These are phyloP conservation scores for Bilobella aurantiaca DNA, from an alignment of 1,140 invertebrate species.

Conservation along the genomic window DNA sequence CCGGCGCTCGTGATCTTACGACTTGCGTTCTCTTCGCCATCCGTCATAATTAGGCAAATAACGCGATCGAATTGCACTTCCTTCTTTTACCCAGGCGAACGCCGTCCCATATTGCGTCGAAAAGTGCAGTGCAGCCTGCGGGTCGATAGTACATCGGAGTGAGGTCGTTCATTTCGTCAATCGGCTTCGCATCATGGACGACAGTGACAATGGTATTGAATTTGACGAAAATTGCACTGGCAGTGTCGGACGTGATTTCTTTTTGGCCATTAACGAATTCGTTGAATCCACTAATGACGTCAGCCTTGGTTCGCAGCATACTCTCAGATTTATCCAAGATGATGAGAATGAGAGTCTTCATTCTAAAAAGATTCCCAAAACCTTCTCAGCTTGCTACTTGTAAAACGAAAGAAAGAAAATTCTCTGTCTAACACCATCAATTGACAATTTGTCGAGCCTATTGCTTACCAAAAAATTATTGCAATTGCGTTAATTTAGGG, in stretches of 20 bases:
- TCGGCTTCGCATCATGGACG: background rate
- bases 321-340: slow-evolving; percentile 13
- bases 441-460: no score
- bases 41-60: slow-evolving; percentile 16
- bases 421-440: no score
- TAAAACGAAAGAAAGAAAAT: no score
- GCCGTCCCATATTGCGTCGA: slow-evolving; percentile 12
- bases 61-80: slow-evolving; percentile 3
- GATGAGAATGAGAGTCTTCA: slow-evolving; percentile 12
- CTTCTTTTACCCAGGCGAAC: slow-evolving; percentile 2
- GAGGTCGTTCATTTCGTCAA: slow-evolving; percentile 2
- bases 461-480: no score
- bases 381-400: no score
- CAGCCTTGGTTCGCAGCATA: slow-evolving; percentile 6
- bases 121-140: slow-evolving; percentile 5
- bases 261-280: background rate
- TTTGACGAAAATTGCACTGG: background rate
- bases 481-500: no score
- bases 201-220: slow-evolving; percentile 12
- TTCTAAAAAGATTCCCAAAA: background rate
- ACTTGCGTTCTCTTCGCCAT: slow-evolving; percentile 15
- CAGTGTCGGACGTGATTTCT: slow-evolving; percentile 2
- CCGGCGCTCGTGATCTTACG: background rate
- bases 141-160: background rate
- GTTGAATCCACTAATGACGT: slow-evolving; percentile 14